Percentiles rank a stretch among this genome's conserved stretches.
phyloP scores from a whole-genome alignment of 2,113 vertebrate species.

The Mixornis gularis region DNA sequence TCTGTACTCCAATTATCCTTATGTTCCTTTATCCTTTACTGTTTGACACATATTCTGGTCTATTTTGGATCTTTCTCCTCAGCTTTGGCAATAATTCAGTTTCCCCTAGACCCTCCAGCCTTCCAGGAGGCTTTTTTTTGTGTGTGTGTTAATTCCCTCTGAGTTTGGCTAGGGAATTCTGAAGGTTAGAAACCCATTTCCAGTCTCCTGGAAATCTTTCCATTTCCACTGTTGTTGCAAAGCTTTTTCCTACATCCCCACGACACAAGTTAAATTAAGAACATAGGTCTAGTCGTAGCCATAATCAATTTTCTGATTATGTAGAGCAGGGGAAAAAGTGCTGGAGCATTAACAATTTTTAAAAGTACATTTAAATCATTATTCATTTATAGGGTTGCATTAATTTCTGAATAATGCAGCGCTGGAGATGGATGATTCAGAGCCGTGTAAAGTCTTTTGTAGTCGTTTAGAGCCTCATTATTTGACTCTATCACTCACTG shows the following conservation, averaged over 20 bases:
- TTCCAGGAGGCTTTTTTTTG: not conserved
- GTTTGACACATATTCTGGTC: not conserved
- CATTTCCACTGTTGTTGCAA: not conserved
- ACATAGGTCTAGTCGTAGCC: constrained; percentile 1
- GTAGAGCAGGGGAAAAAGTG: constrained; percentile 3
- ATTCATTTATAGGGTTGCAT: constrained; percentile 67
- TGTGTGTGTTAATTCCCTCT: not conserved
- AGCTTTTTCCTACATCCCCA: not conserved
- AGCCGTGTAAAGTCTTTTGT: constrained; percentile 41
- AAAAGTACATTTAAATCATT: constrained; percentile 68
- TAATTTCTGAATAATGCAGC: constrained; percentile 63
- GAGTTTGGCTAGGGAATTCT: not conserved
- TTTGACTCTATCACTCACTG: constrained; percentile 52
- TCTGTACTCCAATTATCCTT: not conserved
- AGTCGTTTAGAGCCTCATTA: constrained; percentile 64
- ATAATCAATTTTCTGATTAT: constrained; percentile 51
- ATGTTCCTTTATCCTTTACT: not conserved
- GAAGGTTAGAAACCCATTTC: not conserved
- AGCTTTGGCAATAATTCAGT: not conserved
- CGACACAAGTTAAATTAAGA: constrained; percentile 40
- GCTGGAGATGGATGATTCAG: constrained; percentile 54
- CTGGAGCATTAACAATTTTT: constrained; percentile 58
- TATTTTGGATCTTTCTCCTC: not conserved
- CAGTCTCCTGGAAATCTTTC: not conserved
- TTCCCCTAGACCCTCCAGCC: not conserved